phyloP scores from a whole-genome alignment of 23 tunicate species.

The Ascidia mentula region DNA sequence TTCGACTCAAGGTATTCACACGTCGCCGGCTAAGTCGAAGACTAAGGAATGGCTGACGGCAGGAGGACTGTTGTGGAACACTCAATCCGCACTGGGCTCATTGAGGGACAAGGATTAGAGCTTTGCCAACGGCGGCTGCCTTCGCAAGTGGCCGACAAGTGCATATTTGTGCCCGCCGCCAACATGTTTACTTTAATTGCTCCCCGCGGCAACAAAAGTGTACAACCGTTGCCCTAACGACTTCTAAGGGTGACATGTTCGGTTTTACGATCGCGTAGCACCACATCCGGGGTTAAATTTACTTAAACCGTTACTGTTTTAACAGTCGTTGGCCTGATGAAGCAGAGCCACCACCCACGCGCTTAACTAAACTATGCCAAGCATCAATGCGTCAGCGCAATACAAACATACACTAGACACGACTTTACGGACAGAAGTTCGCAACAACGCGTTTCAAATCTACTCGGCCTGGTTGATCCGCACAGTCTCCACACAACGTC shows the following conservation, averaged over 20 bases:
- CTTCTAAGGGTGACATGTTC: no score
- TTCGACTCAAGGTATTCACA: slow-evolving; percentile 5
- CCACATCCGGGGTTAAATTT: no score
- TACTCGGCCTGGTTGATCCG: background rate
- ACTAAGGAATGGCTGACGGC: background rate
- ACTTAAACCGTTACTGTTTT: background rate
- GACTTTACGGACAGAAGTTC: background rate
- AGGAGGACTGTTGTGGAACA: background rate
- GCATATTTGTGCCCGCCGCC: background rate
- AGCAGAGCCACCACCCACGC: background rate
- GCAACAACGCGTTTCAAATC: background rate
- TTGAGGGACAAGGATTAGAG: background rate
- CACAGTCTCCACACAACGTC: background rate
- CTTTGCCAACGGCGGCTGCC: background rate
- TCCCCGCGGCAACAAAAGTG: no score
- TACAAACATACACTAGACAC: background rate
- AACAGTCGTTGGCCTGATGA: background rate
- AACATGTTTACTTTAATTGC: background rate
- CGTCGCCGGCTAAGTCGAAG: background rate
- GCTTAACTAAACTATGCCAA: no score
- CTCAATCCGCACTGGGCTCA: background rate
- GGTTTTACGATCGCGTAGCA: no score
- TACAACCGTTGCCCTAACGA: no score
- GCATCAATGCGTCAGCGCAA: background rate
- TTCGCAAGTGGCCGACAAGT: background rate